Base-by-base conservation (phyloP, 2,113 vertebrate species). In the Dissostichus mawsoni region DNA sequence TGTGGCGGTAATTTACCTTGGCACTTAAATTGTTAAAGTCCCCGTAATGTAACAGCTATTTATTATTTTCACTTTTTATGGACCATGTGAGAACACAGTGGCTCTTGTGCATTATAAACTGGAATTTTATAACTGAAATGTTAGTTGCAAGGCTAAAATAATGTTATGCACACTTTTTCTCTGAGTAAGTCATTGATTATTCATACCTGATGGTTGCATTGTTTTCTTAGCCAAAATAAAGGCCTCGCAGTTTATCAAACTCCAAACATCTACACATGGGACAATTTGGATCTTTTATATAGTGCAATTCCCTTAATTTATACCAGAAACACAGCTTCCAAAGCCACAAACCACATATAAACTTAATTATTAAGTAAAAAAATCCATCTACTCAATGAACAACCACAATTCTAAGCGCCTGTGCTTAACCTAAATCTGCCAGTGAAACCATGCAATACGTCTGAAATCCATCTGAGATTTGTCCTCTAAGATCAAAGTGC, bases 401-500 rank as follows among this genome's bases (percentile, higher is more conserved):
- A n/a, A 64, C 75, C 69, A 11, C 69, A 69, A 4, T 78, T 66
- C 41, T 47, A 55, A 85, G 74, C 55, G 57, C 29, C 20, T 50
- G 63, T 12, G 76, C 70, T 78, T 12, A 82, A 81, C 67, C 83
- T 72, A 51, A 82, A 85, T 87, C 81, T 86, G 76, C 79, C 83
- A 80, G 84, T 71, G 86, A 81, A 84, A 81, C 81, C 83, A 76
- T 12, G 88, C 87, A 90, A 90, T 81, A 47, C 72, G 83, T 80
- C 80, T 90, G 87, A 87, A 91, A 92, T 86, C 91, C 88, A 86
- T 81, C 85, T 79, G 81, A 90, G 74, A 85, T 87, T 85, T 68
- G 81, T 86, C 86, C 84, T 67, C 81, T 76, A 58, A 73, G 66
- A 92, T 94, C 92, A 93, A 91, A 92, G 90, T 88, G 80, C 62